phyloP scores from a whole-genome alignment of 2,113 vertebrate species.

The Synodontis membranacea region DNA sequence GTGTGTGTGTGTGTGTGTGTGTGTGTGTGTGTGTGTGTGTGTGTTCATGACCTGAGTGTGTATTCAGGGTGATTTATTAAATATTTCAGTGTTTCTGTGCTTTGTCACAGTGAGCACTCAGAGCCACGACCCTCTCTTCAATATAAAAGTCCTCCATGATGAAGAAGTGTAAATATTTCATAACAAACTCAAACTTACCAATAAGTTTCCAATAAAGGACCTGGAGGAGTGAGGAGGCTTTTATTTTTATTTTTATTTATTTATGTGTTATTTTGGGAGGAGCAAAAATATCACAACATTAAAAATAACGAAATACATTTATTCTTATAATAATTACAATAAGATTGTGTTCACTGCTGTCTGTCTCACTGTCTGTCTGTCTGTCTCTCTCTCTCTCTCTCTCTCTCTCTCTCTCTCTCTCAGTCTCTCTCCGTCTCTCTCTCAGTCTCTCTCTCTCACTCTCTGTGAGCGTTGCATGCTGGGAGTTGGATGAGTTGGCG shows the following conservation, averaged over 20 bases:
- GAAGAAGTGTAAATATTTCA: constrained; percentile 15
- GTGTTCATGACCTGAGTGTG: background rate
- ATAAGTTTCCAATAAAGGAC: constrained; percentile 22
- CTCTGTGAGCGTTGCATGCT: background rate
- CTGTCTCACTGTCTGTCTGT: too few species aligned
- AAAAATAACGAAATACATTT: background rate
- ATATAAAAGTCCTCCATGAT: constrained; percentile 26
- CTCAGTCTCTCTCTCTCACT: background rate
- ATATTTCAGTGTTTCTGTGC: background rate
- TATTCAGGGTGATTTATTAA: constrained; percentile 12
- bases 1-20: constrained; percentile 29
- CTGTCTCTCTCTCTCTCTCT: background rate
- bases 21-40: background rate
- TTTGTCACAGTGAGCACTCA: background rate
- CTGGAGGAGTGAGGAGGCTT: background rate
- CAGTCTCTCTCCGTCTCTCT: background rate
- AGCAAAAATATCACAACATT: background rate
- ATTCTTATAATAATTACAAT: background rate
- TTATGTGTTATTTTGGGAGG: background rate
- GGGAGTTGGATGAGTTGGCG: too few species aligned
- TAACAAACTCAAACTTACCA: background rate
- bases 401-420: background rate
- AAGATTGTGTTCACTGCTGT: background rate
- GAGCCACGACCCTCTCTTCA: background rate
- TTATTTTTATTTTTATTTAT: background rate